These are phyloP conservation scores for Lamellibrachia luymesi DNA, from an alignment of 1,140 invertebrate genomes.

Conservation along the genomic window DNA sequence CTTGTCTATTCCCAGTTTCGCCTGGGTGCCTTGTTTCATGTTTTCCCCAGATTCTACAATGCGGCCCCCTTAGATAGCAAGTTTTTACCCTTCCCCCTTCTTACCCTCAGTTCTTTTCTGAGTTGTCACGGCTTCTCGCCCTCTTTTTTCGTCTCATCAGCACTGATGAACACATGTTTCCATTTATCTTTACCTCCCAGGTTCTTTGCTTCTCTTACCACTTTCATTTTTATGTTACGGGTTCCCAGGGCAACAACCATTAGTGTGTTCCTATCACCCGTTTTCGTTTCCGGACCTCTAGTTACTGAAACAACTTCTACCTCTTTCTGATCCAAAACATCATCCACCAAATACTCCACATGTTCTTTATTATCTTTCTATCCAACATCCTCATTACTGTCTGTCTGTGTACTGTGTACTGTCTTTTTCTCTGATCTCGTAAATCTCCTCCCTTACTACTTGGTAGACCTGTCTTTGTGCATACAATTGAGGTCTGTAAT, in stretches of 20 bases:
- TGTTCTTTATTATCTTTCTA: not conserved
- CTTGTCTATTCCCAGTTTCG: no score
- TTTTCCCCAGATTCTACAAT: not conserved
- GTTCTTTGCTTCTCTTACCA: not conserved
- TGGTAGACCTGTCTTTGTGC: not conserved
- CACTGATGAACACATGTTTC: not conserved
- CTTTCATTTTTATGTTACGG: not conserved
- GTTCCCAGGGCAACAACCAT: not conserved
- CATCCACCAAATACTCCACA: not conserved
- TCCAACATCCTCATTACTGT: not conserved
- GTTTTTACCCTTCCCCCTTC: not conserved
- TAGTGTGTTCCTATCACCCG: no score
- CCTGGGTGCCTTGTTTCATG: not conserved
- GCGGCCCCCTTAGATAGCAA: not conserved
- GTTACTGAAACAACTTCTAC: not conserved
- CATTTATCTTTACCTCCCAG: not conserved
- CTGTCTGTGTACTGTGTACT: not conserved
- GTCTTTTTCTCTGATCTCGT: not conserved
- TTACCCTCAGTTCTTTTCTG: not conserved
- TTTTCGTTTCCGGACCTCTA: no score
- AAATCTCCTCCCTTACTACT: not conserved
- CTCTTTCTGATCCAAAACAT: not conserved
- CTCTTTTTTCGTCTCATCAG: not conserved
- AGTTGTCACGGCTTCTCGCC: not conserved
- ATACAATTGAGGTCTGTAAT: not conserved